Base-by-base conservation (phyloP, 2,797 vertebrate species). In the Syngnathus rostellatus region DNA sequence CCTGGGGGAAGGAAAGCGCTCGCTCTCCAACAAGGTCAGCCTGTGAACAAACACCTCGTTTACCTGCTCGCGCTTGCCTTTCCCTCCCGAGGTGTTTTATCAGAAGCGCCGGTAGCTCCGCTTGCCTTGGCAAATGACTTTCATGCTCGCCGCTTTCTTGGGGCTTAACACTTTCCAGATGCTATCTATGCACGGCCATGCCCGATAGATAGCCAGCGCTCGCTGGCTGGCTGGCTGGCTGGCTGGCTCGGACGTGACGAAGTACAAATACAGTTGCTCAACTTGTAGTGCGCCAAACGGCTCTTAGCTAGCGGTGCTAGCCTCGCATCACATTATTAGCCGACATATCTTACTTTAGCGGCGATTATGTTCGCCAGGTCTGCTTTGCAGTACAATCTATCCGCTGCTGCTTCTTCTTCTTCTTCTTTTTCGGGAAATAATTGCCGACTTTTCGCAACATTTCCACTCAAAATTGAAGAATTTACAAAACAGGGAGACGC, bases 101-200 rank as follows among this genome's bases (percentile, higher is more conserved):
- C 55, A 57, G 23, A 25, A 55, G 6, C 25, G 17, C 31, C 55
- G 23, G 21, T 6, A n/a, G 5, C 50, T 83, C 69, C 68, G 75
- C 76, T 83, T 71, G 79, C 83, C 82, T 85, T 81, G 81, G 83
- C 69, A 78, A 83, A 83, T 76, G 79, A 83, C 85, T 86, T 86
- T 82, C 80, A 84, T 73, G 74, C 69, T 51, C 79, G 21, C 70
- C 68, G 19, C 41, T 78, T 83, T 83, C 77, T 70, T 72, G 75
- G 75, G 79, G 81, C 77, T 81, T 74, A 77, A 69, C 66, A 73
- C 69, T 72, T 79, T 75, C 71, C 71, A 83, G 77, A 84, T 81
- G 70, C 66, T 77, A 77, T 80, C 77, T 77, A 62, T 64, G 71
- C 71, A 74, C 71, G 68, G 46, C 25, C 75, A 50, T 60, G 41